Evolutionary conservation across 2,888 invertebrate genomes (phyloP), one percentile per base, ranked within the genome.

Genomic region (Malthinus seriepunctatus): DNA sequence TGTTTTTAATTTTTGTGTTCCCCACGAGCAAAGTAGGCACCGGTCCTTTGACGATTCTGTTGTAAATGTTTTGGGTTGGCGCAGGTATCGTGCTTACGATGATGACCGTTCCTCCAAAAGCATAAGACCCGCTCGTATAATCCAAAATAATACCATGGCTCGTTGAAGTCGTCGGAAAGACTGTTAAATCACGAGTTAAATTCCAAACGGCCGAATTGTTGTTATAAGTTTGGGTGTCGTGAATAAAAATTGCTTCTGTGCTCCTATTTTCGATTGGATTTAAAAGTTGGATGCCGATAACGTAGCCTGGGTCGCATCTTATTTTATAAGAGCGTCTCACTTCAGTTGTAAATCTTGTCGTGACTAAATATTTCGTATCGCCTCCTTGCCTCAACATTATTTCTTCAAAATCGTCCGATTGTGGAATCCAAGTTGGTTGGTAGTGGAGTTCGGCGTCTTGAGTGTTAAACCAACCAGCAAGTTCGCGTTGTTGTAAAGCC

Each of bases 251-350:
- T 67, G 86, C 84, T 80, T 97, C 97, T 0, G 91, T 88, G 51
- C 93, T 94, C 60, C 90, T 86, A 73, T 92, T 92, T 68, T 93
- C 91, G 58, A 95, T 90, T 1, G 95, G 95, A 79, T 95, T 96
- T 3, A 97, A 79, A 10, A 97, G 84, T 76, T 96, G 94, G 42
- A 97, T 86, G 5, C 95, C 95, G 48, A 96, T 84, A 0, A 93
- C 93, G 76, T 88, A 92, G 3, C 93, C 91, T 1, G 93, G 91
- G 60, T 88, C 88, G 66, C 91, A 90, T 69, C 83, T 82, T 3
- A 89, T 84, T 57, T 82, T 84, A 64, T 89, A 86, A 5, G 82
- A 83, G 69, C 85, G 82, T 14, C 86, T 79, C 51, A 76, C 82
- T 67, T 87, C 85, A 1, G 82, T 81, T 39, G 82, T 78, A 6